phyloP scores from a whole-genome alignment of 2,113 vertebrate genomes.

The Axis porcinus region DNA sequence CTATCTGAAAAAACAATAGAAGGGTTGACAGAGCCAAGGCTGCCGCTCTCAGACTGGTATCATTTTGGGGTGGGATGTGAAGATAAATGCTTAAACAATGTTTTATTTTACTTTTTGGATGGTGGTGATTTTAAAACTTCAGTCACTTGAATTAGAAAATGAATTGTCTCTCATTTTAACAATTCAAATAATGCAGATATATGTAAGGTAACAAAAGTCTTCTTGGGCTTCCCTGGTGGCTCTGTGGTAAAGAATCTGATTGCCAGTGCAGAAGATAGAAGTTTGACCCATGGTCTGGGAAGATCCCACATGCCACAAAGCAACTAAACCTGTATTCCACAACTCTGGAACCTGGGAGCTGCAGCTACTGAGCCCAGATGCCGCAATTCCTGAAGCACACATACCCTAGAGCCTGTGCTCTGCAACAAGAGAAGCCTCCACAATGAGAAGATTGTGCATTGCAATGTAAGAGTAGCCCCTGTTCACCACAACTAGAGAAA shows the following conservation, averaged over 20 bases:
- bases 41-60: not conserved
- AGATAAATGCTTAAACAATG: not conserved
- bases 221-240: not conserved
- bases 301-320: not conserved
- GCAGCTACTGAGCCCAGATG: not conserved
- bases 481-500: not conserved
- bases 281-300: not conserved
- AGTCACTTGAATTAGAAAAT: not conserved
- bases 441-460: rapidly evolving
- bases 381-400: rapidly evolving
- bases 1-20: not conserved
- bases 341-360: not conserved
- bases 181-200: not conserved
- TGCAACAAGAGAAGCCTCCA: not conserved
- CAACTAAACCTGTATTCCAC: not conserved
- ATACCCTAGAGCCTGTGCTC: not conserved
- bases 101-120: not conserved
- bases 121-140: not conserved
- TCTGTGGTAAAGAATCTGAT: not conserved
- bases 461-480: not conserved
- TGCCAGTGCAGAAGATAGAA: not conserved
- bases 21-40: not conserved
- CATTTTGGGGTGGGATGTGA: not conserved
- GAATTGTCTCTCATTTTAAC: not conserved
- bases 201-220: not conserved